These are phyloP conservation scores for Philotrypesis tridentata DNA, from an alignment of 1,140 invertebrate species.

Conservation along the genomic window DNA sequence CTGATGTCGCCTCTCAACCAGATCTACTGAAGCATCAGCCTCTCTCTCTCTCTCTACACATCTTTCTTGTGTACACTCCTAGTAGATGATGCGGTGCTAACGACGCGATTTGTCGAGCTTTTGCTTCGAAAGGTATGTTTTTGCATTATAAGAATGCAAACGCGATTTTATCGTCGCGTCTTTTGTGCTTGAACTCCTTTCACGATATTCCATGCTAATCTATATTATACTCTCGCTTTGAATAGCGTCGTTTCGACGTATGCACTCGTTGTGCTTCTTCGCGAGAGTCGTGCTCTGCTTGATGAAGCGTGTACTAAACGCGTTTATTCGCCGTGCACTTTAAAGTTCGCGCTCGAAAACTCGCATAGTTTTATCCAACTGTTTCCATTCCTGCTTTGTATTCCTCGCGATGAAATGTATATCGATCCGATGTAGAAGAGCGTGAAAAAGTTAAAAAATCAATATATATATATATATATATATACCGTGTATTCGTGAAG, in stretches of 20 bases:
- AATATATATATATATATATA: too few relatives aligned
- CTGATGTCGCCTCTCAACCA: not conserved
- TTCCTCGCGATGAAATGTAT: too few relatives aligned
- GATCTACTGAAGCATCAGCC: not conserved
- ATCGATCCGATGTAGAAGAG: too few relatives aligned
- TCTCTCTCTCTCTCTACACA: not conserved
- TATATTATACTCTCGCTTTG: not conserved
- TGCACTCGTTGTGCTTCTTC: not conserved
- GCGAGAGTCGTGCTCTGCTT: not conserved
- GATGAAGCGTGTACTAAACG: not conserved
- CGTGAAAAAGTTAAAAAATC: too few relatives aligned
- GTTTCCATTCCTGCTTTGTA: too few relatives aligned
- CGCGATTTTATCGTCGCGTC: not conserved
- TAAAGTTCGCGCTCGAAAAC: too few relatives aligned
- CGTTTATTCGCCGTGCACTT: not conserved
- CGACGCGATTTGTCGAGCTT: not conserved
- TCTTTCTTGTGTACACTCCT: not conserved
- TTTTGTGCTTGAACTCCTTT: too few relatives aligned
- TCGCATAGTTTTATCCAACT: too few relatives aligned
- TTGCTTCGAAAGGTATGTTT: not conserved
- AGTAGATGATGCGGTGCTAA: not conserved
- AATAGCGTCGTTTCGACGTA: not conserved
- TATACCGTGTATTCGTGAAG: too few relatives aligned
- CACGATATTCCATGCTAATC: not conserved
- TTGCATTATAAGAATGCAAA: not conserved